Conservation (phyloP, 2,797 vertebrate species). For the Propithecus perrieri region DNA sequence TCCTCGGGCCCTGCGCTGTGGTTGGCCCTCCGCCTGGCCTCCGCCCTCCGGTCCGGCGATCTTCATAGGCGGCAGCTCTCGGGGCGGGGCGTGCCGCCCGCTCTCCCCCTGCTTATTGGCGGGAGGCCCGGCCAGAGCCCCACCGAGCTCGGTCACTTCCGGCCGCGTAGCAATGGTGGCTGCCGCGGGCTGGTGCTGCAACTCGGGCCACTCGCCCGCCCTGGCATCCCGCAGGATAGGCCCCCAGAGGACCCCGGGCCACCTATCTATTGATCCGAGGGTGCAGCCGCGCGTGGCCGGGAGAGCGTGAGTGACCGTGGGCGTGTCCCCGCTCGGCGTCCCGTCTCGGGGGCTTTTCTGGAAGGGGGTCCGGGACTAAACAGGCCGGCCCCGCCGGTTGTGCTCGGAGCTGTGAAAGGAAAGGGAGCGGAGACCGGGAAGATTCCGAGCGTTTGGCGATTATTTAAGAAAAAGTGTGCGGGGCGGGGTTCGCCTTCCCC, state of each 20-base stretch:
- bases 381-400: too few species aligned
- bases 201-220: rapidly evolving
- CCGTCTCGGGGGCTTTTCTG: neutral
- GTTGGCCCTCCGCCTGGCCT: conserved; percentile 35
- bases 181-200: rapidly evolving
- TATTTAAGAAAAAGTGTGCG: neutral
- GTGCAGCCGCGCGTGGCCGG: neutral
- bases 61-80: conserved; percentile 21
- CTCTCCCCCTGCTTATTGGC: conserved; percentile 26
- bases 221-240: rapidly evolving
- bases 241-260: neutral
- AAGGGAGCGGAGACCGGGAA: neutral
- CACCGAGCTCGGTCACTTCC: neutral
- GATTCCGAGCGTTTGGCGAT: neutral
- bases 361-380: neutral
- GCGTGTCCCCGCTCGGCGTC: too few species aligned
- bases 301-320: neutral
- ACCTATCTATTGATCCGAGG: too few species aligned
- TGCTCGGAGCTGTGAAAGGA: too few species aligned
- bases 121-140: rapidly evolving
- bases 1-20: rapidly evolving
- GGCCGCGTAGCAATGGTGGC: neutral
- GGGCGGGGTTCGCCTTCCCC: neutral
- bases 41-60: neutral
- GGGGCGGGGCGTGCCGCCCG: neutral